phyloP scores from a whole-genome alignment of 2,113 vertebrate species.

The Microtus ochrogaster region DNA sequence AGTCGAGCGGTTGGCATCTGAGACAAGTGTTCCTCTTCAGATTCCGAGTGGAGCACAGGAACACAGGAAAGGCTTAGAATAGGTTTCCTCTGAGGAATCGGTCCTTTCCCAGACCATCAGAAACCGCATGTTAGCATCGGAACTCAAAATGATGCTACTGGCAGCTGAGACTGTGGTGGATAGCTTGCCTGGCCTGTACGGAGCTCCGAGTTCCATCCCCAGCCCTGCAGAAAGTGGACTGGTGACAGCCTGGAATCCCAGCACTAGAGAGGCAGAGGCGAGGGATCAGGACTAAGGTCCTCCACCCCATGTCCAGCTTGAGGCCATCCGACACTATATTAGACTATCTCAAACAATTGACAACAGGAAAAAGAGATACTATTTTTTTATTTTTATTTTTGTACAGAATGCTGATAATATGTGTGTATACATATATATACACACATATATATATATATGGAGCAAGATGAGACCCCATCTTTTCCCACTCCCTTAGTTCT shows the following conservation, averaged over 20 bases:
- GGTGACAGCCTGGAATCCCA: not conserved
- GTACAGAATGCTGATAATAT: not conserved
- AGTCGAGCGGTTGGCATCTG: not conserved
- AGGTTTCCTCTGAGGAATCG: not conserved
- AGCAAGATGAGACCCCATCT: not conserved
- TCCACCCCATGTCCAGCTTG: not conserved
- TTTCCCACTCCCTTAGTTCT: not conserved
- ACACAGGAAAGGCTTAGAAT: not conserved
- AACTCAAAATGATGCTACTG: not conserved
- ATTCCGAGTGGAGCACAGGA: not conserved
- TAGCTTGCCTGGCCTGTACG: no score
- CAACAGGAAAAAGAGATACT: not conserved
- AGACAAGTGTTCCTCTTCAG: not conserved
- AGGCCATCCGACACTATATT: not conserved
- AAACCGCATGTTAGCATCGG: not conserved
- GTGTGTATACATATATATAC: no score
- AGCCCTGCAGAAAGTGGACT: not conserved
- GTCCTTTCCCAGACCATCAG: slow-evolving; percentile 2
- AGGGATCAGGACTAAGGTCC: not conserved
- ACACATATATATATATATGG: not conserved
- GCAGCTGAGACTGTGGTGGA: not conserved
- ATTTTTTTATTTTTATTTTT: not conserved
- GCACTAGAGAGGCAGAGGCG: not conserved
- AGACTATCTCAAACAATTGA: not conserved
- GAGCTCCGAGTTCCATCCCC: not conserved